Evolutionary conservation across 2,888 invertebrate genomes (phyloP).

Genomic region (Drosophila barbarae): DNA sequence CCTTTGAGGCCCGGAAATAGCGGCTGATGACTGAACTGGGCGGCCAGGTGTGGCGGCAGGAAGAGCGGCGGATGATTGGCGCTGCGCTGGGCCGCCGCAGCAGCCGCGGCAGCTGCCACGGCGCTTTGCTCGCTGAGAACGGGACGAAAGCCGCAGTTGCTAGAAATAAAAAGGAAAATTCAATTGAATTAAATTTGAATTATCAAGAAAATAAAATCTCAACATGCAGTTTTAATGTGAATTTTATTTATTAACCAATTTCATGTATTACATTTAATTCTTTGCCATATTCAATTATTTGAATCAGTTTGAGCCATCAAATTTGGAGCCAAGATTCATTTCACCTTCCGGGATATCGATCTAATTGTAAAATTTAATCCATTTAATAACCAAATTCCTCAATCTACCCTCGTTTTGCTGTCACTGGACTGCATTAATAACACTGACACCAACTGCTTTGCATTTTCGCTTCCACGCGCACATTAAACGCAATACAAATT

Average conservation of each 20-base stretch:
- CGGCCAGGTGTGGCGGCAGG: slow-evolving; percentile 89
- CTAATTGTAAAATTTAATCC: not conserved
- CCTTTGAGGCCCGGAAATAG: slow-evolving; percentile 90
- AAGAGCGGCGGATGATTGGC: slow-evolving; percentile 87
- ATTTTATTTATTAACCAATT: too few species aligned
- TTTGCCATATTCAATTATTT: too few species aligned
- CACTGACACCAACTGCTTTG: slow-evolving; percentile 25
- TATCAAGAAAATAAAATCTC: not conserved
- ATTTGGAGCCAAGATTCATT: too few species aligned
- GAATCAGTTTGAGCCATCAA: too few species aligned
- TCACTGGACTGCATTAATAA: not conserved
- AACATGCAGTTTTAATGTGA: too few species aligned
- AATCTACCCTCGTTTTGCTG: slow-evolving; percentile 9
- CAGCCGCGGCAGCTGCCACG: slow-evolving; percentile 67
- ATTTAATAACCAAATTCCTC: not conserved
- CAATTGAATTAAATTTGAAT: not conserved
- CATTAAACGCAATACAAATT: slow-evolving; percentile 15
- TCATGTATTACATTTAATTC: too few species aligned
- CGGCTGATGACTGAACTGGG: slow-evolving; percentile 90
- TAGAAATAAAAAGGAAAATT: slow-evolving; percentile 76
- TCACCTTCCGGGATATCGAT: too few species aligned
- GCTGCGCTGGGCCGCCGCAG: slow-evolving; percentile 79
- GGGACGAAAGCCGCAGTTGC: slow-evolving; percentile 83
- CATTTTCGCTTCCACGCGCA: slow-evolving; percentile 38
- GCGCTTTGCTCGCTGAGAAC: slow-evolving; percentile 81